Conservation (phyloP, 2,797 vertebrate species). For the Hypotaenidia philippensis region DNA sequence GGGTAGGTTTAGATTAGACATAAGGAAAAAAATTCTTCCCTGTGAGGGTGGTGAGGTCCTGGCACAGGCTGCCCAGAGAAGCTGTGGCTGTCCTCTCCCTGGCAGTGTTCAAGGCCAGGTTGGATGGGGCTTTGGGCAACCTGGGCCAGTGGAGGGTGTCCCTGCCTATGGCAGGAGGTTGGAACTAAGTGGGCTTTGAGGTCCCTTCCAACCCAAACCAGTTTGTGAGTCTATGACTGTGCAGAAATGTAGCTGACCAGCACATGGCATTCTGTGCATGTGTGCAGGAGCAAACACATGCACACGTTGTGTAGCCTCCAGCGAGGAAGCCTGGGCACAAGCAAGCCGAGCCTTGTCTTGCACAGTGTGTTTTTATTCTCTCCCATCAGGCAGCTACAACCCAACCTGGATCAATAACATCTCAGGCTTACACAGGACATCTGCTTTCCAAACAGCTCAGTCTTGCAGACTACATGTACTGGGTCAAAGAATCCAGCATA, state of each 20-base stretch:
- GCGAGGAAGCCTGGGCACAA: background rate
- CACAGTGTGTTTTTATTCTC: background rate
- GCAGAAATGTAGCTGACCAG: background rate
- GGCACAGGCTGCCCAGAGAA: too few species aligned
- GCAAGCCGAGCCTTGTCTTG: background rate
- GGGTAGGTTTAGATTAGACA: too few species aligned
- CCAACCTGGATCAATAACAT: background rate
- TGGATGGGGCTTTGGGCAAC: too few species aligned
- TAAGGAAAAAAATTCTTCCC: too few species aligned
- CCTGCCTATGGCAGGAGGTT: too few species aligned
- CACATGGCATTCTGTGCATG: fast-evolving
- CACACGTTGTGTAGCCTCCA: background rate
- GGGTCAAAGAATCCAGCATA: background rate
- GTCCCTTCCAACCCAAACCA: too few species aligned
- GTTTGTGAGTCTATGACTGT: too few species aligned
- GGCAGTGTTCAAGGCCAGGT: too few species aligned
- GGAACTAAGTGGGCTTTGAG: too few species aligned
- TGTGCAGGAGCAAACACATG: fast-evolving
- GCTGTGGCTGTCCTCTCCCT: too few species aligned
- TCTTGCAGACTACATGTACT: background rate
- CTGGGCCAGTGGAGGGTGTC: too few species aligned
- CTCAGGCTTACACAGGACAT: background rate
- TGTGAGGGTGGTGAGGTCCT: too few species aligned
- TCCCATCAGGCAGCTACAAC: background rate
- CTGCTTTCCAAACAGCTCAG: background rate